These are phyloP conservation scores for Iguana delicatissima DNA, from an alignment of 2,797 vertebrate species.

Conservation along the genomic window DNA sequence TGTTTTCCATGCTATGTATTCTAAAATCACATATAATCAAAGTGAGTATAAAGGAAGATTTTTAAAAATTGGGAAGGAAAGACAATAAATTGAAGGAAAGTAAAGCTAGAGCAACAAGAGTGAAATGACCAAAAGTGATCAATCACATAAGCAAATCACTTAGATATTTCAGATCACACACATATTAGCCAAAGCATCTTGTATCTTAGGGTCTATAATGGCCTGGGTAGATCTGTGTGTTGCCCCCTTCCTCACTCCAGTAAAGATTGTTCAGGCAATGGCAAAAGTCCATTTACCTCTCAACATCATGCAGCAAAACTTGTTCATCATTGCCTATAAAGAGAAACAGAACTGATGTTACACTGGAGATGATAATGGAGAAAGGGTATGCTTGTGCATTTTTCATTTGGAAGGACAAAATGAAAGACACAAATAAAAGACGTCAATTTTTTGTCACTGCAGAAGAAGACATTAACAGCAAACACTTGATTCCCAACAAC, in stretches of 20 bases:
- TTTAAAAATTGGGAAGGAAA: not conserved
- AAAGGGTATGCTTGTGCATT: not conserved
- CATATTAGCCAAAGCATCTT: not conserved
- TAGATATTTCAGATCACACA: not conserved
- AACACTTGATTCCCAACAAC: not conserved
- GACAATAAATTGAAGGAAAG: not conserved
- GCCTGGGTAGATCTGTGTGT: not conserved
- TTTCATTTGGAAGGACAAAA: conserved; percentile 26
- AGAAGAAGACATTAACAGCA: not conserved
- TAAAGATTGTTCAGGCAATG: conserved; percentile 17
- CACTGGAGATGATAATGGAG: conserved; percentile 38
- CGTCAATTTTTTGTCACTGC: not conserved
- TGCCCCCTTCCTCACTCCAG: not conserved
- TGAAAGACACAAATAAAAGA: conserved; percentile 16
- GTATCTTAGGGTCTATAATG: conserved; percentile 23
- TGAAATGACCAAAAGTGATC: not conserved
- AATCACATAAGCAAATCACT: not conserved
- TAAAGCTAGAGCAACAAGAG: not conserved
- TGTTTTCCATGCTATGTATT: not conserved
- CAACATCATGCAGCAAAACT: conserved; percentile 98
- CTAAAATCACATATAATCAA: not conserved
- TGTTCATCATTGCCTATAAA: conserved; percentile 96
- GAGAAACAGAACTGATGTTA: conserved; percentile 65
- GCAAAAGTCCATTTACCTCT: conserved; percentile 84
- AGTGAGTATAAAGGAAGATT: not conserved